Conservation (phyloP, 2,888 invertebrate genomes). For the Nomada ruficornis region DNA sequence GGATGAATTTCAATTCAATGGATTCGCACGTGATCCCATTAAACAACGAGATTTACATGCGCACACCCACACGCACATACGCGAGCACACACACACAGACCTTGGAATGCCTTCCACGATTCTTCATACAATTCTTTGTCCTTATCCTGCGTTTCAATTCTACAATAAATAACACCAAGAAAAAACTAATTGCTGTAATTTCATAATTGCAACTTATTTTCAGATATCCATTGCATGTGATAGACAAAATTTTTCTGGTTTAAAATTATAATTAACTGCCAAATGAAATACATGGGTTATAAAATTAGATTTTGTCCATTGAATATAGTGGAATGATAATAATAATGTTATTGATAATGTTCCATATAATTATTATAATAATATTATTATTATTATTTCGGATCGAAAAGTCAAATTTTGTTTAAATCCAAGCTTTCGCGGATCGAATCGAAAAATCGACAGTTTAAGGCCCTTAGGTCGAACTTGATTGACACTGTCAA, state of each 20-base stretch:
- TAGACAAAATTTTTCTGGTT: not conserved
- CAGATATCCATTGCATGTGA: not conserved
- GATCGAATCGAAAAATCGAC: conserved; percentile 1
- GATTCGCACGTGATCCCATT: conserved; percentile 34
- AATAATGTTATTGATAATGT: too few species aligned
- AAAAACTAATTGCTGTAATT: not conserved
- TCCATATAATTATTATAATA: too few species aligned
- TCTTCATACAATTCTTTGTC: not conserved
- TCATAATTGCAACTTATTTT: not conserved
- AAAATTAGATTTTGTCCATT: too few species aligned
- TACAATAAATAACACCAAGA: not conserved
- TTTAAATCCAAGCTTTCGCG: not conserved
- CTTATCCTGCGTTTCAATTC: not conserved
- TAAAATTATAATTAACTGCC: too few species aligned
- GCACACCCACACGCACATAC: too few species aligned
- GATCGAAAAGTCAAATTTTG: too few species aligned
- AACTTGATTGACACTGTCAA: conserved; percentile 10
- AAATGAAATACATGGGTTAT: too few species aligned
- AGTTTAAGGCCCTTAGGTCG: conserved; percentile 18
- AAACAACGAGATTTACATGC: conserved; percentile 21
- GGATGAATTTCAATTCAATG: conserved; percentile 23
- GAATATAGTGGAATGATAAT: too few species aligned
- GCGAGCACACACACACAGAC: not conserved
- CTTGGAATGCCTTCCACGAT: conserved; percentile 8
- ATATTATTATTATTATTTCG: too few species aligned